Evolutionary conservation across 2,888 invertebrate species (phyloP).

Genomic region (Nezara viridula): DNA sequence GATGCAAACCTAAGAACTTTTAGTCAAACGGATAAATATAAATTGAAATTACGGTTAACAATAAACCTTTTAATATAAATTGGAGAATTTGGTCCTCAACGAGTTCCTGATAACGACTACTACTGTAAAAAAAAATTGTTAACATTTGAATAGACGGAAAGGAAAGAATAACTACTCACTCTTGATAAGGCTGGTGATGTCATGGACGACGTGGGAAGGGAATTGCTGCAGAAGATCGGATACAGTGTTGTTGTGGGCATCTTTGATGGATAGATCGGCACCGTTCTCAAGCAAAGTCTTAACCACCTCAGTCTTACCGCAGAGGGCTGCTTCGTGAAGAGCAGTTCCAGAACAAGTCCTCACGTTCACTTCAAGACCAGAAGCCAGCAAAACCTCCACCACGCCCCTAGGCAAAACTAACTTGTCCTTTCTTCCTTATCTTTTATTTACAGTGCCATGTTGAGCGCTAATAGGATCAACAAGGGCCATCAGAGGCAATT

Average conservation of each 20-base stretch:
- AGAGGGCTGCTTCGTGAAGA: constrained; percentile 93
- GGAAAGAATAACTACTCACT: constrained; percentile 74
- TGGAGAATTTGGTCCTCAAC: no score
- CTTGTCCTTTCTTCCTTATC: background rate
- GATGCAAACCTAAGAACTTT: no score
- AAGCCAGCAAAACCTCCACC: constrained; percentile 84
- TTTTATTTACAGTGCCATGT: background rate
- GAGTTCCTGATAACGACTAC: no score
- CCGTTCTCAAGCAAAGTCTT: constrained; percentile 84
- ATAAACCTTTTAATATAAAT: no score
- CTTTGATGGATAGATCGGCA: constrained; percentile 84
- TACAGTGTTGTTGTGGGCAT: constrained; percentile 86
- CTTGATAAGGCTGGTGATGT: constrained; percentile 87
- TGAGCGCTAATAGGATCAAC: background rate
- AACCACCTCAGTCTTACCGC: constrained; percentile 91
- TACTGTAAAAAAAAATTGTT: no score
- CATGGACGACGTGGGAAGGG: constrained; percentile 89
- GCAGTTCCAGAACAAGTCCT: constrained; percentile 90
- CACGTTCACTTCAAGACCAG: constrained; percentile 90
- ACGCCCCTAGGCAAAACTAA: constrained; percentile 75
- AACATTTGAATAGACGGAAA: no score
- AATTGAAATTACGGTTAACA: no score
- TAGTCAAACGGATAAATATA: no score
- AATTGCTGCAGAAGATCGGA: constrained; percentile 88
- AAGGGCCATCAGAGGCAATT: background rate